Evolutionary conservation across 2,113 vertebrate species (phyloP).

Genomic region (Oreocharis arfaki): DNA sequence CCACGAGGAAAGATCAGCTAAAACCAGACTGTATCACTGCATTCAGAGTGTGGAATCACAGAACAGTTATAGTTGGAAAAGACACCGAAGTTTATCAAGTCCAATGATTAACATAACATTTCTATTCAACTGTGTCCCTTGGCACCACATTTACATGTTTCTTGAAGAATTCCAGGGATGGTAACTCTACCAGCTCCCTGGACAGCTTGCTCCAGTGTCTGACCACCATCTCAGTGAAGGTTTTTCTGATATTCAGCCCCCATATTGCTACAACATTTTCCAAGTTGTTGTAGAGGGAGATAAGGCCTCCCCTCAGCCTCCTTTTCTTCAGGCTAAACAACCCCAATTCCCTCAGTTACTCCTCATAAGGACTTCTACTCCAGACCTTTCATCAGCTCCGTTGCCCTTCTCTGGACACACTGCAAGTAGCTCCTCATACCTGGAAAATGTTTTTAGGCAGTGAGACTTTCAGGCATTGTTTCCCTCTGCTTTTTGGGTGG

Average conservation of each 20-base stretch:
- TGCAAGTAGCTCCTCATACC: rapidly evolving
- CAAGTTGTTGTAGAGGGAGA: neutral
- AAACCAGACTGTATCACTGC: neutral
- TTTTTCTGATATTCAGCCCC: neutral
- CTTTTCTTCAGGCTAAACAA: neutral
- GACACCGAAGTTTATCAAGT: neutral
- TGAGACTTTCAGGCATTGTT: neutral
- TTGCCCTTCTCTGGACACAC: neutral
- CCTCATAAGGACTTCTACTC: neutral
- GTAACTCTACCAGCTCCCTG: too few relatives aligned
- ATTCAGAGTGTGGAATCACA: neutral
- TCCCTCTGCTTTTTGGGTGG: neutral
- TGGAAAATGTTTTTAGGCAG: neutral
- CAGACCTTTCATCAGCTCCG: neutral
- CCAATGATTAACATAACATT: neutral
- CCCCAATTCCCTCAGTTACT: neutral
- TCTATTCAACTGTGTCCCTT: neutral
- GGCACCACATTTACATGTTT: neutral
- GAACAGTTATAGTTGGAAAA: neutral
- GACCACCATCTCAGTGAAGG: neutral
- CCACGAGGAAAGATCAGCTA: neutral
- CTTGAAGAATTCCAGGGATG: neutral
- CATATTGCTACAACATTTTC: neutral
- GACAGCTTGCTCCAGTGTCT: neutral
- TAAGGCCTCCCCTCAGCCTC: neutral